Base-by-base conservation (phyloP, 2,797 vertebrate species). In the Anableps anableps region DNA sequence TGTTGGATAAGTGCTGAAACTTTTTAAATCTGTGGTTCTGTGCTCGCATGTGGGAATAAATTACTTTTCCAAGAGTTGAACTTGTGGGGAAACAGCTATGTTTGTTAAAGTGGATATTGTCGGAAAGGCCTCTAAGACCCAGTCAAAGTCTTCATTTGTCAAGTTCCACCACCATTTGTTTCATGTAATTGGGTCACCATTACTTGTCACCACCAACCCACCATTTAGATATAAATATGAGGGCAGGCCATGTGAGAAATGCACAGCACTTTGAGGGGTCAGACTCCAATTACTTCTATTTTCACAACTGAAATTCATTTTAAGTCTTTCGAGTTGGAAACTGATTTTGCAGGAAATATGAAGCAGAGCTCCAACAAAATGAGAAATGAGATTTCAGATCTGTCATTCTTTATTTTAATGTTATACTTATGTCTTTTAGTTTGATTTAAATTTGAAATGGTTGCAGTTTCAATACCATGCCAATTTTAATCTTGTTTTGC, bases 1-100 rank as follows among this genome's bases (percentile, higher is more conserved):
- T 85, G 89, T 82, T n/a, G 77, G 79, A 80, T 80, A 91, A 90
- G 86, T 91, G 87, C 88, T 88, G 85, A 94, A 94, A 94, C 85
- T 93, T 94, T 72, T 92, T 82, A 94, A 94, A 95, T 93, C 89
- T 55, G 17, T 78, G 73, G 77, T 90, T 94, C 81, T 66, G 23
- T 86, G 88, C 91, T 76, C 85, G 74, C 79, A 66, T 87, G 80
- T 80, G 85, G 84, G 86, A 91, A 95, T 94, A 94, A 94, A 95
- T 95, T 92, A 85, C 91, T 86, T 84, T 85, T 91, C 90, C 92
- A 85, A 43, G 84, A 86, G 72, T 83, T 78, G 83, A 89, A 90
- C 83, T 79, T 64, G n/a, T 76, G 77, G 85, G 83, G 87, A 88
- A 89, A 83, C 80, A 48, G 76, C 88, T 72, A 86, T 51, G 85